phyloP scores from a whole-genome alignment of 2,113 vertebrate genomes.

The Nipponia nippon region DNA sequence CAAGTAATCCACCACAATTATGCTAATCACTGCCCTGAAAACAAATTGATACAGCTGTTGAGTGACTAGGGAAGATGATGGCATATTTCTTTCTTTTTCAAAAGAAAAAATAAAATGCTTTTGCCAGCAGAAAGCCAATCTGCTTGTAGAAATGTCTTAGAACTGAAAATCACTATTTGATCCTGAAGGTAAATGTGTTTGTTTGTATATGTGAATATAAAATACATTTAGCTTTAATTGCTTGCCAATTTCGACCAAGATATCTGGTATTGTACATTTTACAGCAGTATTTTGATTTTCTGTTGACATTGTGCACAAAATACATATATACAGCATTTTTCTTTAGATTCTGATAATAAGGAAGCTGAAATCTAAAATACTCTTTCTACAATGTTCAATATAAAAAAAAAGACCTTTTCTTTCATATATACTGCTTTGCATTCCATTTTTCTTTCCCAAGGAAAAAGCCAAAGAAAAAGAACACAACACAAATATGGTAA shows the following conservation, averaged over 20 bases:
- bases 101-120: not conserved
- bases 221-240: constrained; percentile 8
- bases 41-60: constrained; percentile 53
- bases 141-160: not conserved
- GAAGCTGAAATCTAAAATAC: not conserved
- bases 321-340: not conserved
- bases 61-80: constrained; percentile 23
- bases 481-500: not conserved
- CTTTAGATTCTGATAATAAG: not conserved
- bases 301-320: not conserved
- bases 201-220: not conserved
- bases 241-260: not conserved
- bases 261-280: not conserved
- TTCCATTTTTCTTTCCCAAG: not conserved
- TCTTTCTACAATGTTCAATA: not conserved
- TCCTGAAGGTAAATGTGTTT: constrained; percentile 12
- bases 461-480: not conserved
- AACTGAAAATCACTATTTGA: constrained; percentile 14
- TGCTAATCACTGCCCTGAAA: constrained; percentile 58
- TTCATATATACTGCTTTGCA: not conserved
- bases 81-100: constrained; percentile 23
- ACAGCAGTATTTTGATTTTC: not conserved
- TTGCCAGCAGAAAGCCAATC: constrained; percentile 23
- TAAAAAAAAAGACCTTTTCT: not conserved
- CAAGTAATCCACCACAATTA: constrained; percentile 47